Base-by-base conservation (phyloP, 2,888 invertebrate genomes). In the Rhopalosiphum nymphaeae region DNA sequence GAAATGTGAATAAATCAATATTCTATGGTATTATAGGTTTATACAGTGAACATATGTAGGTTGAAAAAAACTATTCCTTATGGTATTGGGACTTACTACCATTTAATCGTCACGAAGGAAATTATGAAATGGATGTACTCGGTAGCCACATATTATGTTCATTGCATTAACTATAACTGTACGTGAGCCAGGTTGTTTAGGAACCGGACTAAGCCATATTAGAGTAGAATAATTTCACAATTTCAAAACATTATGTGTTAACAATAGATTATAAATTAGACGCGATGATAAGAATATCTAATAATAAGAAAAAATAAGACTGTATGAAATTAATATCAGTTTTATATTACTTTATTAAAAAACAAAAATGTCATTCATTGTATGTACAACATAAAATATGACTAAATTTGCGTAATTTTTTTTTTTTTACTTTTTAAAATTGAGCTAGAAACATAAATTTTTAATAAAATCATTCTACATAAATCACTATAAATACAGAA, bases 381-480 rank as follows among this genome's bases (percentile, higher is more conserved):
- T 87, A 36, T 57, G n/a, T 86, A 89, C n/a, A 93, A 93, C 42
- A 67, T 67, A 67, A 91, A 92, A 88, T 93, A 89, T 44, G 78
- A 93, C 92, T 93, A 92, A 61, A 88, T 92, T 92, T 88, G 92
- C 42, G 36, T 67, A 89, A 4, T 89, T 92, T 29, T 88, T 92
- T 46, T 11, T 87, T 9, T 87, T 53, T n/a, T 88, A n/a, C 78
- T 26, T 21, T n/a, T 88, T 56, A 9, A 56, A n/a, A 26, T 93
- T 93, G 92, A 93, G 92, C 92, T 93, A 93, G 88, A 93, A 93
- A 89, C 78, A 78, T 78, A 89, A 67, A 89, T 44, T 29, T 78
- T 93, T 21, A 78, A 93, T 89, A 44, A 78, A 93, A 88, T 78
- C 44, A 53, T 93, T 44, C 78, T 93, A 93, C 44, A 78, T 78